These are phyloP conservation scores for Cotesia typhae DNA, from an alignment of 1,140 invertebrate species.

Conservation along the genomic window DNA sequence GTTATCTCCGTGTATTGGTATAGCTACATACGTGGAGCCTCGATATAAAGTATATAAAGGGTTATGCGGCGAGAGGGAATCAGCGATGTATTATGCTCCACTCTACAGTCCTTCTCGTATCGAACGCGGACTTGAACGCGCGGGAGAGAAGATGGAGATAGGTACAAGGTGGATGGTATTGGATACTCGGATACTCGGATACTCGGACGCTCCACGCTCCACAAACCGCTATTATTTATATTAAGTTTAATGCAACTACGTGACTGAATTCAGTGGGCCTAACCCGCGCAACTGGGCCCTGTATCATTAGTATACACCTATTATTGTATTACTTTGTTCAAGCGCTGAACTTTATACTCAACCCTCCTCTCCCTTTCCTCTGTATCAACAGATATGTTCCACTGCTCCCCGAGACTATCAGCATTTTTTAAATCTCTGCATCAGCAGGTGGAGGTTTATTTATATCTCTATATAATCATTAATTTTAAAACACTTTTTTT, in stretches of 20 bases:
- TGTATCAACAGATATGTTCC: no score
- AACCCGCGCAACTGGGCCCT: conserved; percentile 46
- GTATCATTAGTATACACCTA: conserved; percentile 68
- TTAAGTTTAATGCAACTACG: conserved; percentile 68
- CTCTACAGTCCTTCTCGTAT: conserved; percentile 40
- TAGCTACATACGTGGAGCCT: conserved; percentile 37
- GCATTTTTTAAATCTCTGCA: no score
- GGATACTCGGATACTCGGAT: conserved; percentile 36
- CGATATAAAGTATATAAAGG: conserved; percentile 21
- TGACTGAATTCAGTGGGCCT: conserved; percentile 60
- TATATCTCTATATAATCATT: no score
- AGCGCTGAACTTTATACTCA: conserved; percentile 16
- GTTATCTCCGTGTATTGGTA: conserved; percentile 39
- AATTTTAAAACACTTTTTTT: no score
- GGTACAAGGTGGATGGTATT: neutral
- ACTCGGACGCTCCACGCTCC: conserved; percentile 47
- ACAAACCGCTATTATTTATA: conserved; percentile 68
- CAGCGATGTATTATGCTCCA: conserved; percentile 58
- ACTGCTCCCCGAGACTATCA: no score
- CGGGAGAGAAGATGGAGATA: conserved; percentile 32
- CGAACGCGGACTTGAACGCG: conserved; percentile 38
- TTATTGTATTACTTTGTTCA: conserved; percentile 61
- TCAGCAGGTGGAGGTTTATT: no score
- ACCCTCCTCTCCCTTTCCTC: no score
- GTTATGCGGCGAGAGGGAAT: conserved; percentile 40